phyloP scores from a whole-genome alignment of 2,797 vertebrate species.

The Acipenser transmontanus region DNA sequence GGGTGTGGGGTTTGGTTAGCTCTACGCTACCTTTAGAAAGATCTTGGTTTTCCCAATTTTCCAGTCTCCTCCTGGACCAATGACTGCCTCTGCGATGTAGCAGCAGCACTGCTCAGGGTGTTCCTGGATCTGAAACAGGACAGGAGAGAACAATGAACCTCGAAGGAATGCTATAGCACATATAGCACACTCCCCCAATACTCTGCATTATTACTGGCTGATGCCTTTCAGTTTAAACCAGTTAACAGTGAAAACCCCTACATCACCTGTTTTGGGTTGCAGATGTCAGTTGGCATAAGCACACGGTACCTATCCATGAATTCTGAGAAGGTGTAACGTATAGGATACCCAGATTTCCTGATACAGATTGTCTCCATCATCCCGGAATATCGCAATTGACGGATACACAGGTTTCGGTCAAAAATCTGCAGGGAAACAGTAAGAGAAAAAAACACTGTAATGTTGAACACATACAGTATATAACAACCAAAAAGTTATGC shows the following conservation, averaged over 20 bases:
- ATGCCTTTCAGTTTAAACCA: no score
- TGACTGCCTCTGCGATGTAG: conserved; percentile 61
- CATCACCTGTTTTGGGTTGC: conserved; percentile 37
- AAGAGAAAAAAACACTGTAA: neutral
- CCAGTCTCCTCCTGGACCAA: conserved; percentile 74
- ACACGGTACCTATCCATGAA: conserved; percentile 56
- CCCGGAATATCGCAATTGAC: conserved; percentile 64
- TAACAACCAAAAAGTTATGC: neutral
- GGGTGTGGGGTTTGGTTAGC: neutral
- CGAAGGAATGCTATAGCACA: no score
- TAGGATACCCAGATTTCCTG: conserved; percentile 61
- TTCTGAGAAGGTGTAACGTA: conserved; percentile 62
- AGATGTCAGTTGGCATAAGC: conserved; percentile 39
- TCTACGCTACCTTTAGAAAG: conserved; percentile 80
- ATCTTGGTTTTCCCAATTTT: conserved; percentile 88
- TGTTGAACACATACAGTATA: neutral
- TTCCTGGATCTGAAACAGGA: conserved; percentile 39
- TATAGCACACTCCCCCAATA: no score
- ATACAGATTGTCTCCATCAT: conserved; percentile 72
- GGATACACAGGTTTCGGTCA: conserved; percentile 59
- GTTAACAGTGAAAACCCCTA: neutral
- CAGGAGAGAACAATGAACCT: no score
- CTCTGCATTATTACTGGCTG: no score
- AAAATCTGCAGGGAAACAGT: conserved; percentile 48
- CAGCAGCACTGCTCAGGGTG: conserved; percentile 63